Evolutionary conservation across 2,113 vertebrate species (phyloP).

Genomic region (Copsychus sechellarum): DNA sequence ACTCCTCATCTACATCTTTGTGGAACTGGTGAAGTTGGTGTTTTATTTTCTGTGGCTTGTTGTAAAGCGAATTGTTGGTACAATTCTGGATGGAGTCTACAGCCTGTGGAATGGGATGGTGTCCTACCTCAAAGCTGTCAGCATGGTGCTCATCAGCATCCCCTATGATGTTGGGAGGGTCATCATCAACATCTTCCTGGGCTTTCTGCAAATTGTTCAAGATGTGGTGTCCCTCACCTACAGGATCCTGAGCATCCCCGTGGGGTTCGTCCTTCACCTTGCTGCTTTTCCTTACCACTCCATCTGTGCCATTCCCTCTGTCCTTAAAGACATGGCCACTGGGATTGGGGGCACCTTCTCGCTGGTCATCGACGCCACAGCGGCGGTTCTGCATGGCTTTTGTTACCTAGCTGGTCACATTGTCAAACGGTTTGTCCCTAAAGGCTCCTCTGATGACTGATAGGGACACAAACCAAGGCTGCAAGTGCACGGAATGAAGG

Average conservation of each 20-base stretch:
- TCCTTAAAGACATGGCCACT: slow-evolving; percentile 70
- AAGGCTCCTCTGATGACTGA: slow-evolving; percentile 58
- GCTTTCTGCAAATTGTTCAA: slow-evolving; percentile 67
- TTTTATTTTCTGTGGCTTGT: slow-evolving; percentile 65
- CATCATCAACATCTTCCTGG: slow-evolving; percentile 60
- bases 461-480: neutral
- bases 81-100: slow-evolving; percentile 41
- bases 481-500: neutral
- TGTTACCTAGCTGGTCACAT: slow-evolving; percentile 59
- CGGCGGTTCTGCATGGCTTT: slow-evolving; percentile 53
- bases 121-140: slow-evolving; percentile 69
- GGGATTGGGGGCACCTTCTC: slow-evolving; percentile 66
- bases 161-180: slow-evolving; percentile 73
- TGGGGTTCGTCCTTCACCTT: slow-evolving; percentile 71
- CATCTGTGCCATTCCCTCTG: slow-evolving; percentile 70
- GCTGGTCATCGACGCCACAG: slow-evolving; percentile 61
- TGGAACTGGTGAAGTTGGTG: slow-evolving; percentile 55
- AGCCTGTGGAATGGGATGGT: slow-evolving; percentile 43
- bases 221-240: slow-evolving; percentile 63
- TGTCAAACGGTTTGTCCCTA: slow-evolving; percentile 62
- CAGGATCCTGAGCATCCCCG: slow-evolving; percentile 65
- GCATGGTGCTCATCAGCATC: slow-evolving; percentile 72
- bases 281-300: slow-evolving; percentile 74
- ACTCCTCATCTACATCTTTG: slow-evolving; percentile 56
- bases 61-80: slow-evolving; percentile 25